Conservation (phyloP, 2,113 vertebrate species). For the Calypte anna region DNA sequence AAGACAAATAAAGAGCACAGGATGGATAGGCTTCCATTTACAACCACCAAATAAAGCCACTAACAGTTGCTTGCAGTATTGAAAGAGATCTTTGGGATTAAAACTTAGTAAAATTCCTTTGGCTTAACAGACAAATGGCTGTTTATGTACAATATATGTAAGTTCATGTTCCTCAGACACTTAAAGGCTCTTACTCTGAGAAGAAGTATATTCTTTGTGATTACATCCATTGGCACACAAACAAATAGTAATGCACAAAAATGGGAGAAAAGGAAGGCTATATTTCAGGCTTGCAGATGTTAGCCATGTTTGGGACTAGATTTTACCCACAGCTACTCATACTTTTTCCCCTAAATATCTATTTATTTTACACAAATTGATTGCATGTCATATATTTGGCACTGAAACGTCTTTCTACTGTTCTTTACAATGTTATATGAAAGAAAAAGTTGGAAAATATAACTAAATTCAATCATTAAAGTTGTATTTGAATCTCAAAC, state of each 20-base stretch:
- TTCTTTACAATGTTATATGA: not conserved
- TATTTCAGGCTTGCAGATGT: not conserved
- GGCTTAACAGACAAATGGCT: not conserved
- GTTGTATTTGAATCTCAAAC: not conserved
- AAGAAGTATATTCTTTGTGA: not conserved
- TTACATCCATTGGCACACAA: not conserved
- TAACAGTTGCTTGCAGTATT: not conserved
- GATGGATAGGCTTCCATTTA: not conserved
- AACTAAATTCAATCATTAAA: not conserved
- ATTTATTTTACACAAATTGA: not conserved
- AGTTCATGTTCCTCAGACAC: not conserved
- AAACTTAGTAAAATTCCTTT: not conserved
- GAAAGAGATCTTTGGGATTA: not conserved
- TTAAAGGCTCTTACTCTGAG: not conserved
- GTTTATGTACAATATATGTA: not conserved
- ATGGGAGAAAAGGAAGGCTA: not conserved
- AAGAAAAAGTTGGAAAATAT: not conserved
- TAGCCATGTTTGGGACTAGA: not conserved
- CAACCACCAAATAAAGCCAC: not conserved
- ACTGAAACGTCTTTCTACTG: not conserved
- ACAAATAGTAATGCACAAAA: not conserved
- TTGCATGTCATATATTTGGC: not conserved
- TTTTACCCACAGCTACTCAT: not conserved
- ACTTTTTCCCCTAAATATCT: not conserved
- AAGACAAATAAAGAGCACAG: slow-evolving; percentile 7